Evolutionary conservation across 2,888 invertebrate species (phyloP).

Genomic region (Watsonalla cultraria): DNA sequence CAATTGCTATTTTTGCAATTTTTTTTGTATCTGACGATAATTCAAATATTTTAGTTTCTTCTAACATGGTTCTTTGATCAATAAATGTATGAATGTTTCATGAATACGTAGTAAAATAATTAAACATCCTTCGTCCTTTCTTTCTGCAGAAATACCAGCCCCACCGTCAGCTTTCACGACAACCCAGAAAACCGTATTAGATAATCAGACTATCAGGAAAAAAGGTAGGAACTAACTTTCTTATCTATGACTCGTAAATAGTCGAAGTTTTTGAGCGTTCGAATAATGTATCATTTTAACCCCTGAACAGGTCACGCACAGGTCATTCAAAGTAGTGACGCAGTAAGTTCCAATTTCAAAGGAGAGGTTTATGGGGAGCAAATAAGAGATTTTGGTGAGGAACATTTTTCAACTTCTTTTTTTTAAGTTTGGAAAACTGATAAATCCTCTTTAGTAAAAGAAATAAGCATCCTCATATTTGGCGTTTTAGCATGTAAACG

Average conservation of each 20-base stretch:
- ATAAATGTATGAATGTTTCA: too few relatives aligned
- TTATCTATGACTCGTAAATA: constrained; percentile 4
- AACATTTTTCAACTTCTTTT: constrained; percentile 9
- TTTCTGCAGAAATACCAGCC: constrained; percentile 86
- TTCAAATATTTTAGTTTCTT: too few relatives aligned
- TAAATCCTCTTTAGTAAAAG: not conserved
- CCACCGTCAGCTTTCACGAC: constrained; percentile 87
- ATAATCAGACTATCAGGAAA: constrained; percentile 69
- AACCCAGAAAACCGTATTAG: constrained; percentile 58
- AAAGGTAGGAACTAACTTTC: constrained; percentile 47
- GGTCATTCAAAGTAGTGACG: constrained; percentile 53
- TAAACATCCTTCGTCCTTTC: too few relatives aligned
- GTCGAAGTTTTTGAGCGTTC: not conserved
- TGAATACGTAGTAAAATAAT: too few relatives aligned
- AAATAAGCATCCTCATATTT: not conserved
- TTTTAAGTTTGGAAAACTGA: constrained; percentile 53
- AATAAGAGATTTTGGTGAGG: constrained; percentile 64
- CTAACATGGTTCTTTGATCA: too few relatives aligned
- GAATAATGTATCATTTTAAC: not conserved
- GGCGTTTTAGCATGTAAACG: too few relatives aligned
- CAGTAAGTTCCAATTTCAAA: constrained; percentile 69
- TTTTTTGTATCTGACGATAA: too few relatives aligned
- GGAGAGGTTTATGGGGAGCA: constrained; percentile 68
- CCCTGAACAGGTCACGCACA: constrained; percentile 51
- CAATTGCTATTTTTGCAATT: too few relatives aligned